These are phyloP conservation scores for Cladopsammia gracilis DNA, from an alignment of 64 coral and sea anemone species.

Conservation along the genomic window DNA sequence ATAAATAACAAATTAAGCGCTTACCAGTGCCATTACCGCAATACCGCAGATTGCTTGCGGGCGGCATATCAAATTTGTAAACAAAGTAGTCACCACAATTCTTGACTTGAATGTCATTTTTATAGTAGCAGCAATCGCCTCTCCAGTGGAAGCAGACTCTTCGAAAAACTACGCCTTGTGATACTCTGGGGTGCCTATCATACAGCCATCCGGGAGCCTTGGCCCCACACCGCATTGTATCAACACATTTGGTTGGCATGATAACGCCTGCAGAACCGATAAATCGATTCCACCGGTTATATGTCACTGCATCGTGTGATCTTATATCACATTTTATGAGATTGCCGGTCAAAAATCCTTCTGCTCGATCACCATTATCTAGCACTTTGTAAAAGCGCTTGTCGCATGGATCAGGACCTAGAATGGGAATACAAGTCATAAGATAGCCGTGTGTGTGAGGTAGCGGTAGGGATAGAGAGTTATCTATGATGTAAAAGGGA, in stretches of 20 bases:
- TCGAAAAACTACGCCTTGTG: conserved; percentile 9
- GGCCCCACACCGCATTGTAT: conserved; percentile 34
- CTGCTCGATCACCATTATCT: conserved; percentile 16
- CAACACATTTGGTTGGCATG: conserved; percentile 42
- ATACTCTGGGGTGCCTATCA: background rate
- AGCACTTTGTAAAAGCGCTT: conserved; percentile 6
- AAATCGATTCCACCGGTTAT: conserved; percentile 24
- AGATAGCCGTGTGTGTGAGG: too few species aligned
- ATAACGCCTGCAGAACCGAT: conserved; percentile 12
- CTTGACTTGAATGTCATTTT: conserved; percentile 39
- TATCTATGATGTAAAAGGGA: too few species aligned
- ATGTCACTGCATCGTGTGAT: background rate
- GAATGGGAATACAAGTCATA: background rate
- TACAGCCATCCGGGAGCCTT: conserved; percentile 20
- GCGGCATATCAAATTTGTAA: conserved; percentile 21
- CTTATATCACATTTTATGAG: background rate
- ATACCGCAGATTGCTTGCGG: background rate
- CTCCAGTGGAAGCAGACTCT: conserved; percentile 32
- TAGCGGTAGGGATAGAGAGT: too few species aligned
- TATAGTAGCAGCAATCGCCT: conserved; percentile 8
- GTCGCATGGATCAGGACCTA: conserved; percentile 24
- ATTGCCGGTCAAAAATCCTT: background rate
- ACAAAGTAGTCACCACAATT: conserved; percentile 41
- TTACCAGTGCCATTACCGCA: conserved; percentile 21
- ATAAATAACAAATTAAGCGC: background rate